Evolutionary conservation across 30 jellyfish, hydroid and myxozoan genomes (phyloP).

Genomic region (Aurelia coerulea): DNA sequence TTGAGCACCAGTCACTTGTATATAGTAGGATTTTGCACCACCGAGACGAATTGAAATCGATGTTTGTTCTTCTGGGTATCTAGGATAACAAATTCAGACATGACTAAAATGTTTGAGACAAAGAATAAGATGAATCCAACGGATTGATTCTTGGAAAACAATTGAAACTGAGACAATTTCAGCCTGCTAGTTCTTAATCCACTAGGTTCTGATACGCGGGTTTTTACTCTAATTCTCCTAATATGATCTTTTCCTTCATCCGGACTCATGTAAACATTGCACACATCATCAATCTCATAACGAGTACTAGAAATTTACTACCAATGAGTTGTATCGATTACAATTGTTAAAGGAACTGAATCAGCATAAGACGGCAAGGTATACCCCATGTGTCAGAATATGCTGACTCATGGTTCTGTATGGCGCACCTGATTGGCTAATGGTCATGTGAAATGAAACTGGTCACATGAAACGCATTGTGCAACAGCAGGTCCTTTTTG

Average conservation of each 20-base stretch:
- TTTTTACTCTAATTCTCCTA: conserved; percentile 82
- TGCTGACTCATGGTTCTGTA: no score
- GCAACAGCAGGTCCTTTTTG: no score
- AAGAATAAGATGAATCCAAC: no score
- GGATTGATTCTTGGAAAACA: no score
- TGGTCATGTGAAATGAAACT: no score
- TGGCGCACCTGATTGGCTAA: no score
- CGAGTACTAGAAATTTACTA: background rate
- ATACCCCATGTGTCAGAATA: no score
- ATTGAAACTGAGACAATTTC: no score
- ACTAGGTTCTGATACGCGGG: conserved; percentile 85
- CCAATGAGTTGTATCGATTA: background rate
- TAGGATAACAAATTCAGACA: background rate
- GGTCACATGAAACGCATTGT: no score
- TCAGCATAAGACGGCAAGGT: background rate
- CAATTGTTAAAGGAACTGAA: background rate
- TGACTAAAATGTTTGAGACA: no score
- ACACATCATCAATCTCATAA: conserved; percentile 70
- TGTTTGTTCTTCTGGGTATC: conserved; percentile 99
- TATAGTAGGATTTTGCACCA: conserved; percentile 92
- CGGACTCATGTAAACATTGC: conserved; percentile 98
- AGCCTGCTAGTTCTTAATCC: no score
- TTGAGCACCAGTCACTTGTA: conserved; percentile 96
- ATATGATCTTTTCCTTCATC: conserved; percentile 96
- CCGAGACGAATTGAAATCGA: conserved; percentile 84